Conservation (phyloP, 2,113 vertebrate species). For the Tyrannus savana region DNA sequence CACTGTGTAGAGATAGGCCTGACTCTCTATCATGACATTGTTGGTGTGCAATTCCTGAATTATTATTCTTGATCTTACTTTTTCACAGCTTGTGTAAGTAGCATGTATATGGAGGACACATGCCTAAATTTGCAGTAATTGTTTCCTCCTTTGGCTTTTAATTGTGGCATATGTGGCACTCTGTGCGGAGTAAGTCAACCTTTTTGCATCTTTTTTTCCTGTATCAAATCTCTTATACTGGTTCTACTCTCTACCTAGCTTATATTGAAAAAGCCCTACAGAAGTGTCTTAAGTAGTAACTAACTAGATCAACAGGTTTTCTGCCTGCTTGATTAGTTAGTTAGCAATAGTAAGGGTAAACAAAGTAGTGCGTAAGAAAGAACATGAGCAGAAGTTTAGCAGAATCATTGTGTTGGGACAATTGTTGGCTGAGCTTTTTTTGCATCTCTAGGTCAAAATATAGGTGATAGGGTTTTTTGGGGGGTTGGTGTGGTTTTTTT, state of each 20-base stretch:
- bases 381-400: neutral
- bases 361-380: neutral
- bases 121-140: neutral
- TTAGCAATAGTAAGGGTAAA: neutral
- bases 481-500: neutral
- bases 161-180: neutral
- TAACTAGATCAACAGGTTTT: neutral
- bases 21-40: neutral
- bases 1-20: neutral
- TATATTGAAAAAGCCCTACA: neutral
- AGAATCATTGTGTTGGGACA: neutral
- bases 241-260: neutral
- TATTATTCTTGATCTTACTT: neutral
- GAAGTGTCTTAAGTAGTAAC: neutral
- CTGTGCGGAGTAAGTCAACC: neutral
- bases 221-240: neutral
- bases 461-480: neutral
- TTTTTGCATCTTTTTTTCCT: neutral
- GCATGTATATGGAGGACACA: neutral
- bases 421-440: neutral
- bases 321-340: neutral
- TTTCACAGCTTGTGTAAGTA: neutral
- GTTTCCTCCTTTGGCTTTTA: neutral
- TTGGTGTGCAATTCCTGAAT: neutral
- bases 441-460: neutral